These are phyloP conservation scores for Pteruthius melanotis DNA, from an alignment of 2,113 vertebrate genomes.

Conservation along the genomic window DNA sequence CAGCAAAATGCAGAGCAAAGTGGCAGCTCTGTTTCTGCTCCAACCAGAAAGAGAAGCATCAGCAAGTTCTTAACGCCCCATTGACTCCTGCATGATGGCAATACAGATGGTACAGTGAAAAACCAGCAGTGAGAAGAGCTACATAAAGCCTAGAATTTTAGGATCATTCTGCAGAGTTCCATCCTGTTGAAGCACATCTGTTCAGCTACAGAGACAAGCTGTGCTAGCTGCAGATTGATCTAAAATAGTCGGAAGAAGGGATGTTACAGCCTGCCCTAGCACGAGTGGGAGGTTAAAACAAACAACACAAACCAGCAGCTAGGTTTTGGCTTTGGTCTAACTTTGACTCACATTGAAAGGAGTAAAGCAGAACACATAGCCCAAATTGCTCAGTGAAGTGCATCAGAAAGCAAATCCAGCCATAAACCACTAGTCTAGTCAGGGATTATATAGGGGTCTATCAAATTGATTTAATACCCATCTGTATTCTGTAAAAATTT, in stretches of 20 bases:
- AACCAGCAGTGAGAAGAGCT: not conserved
- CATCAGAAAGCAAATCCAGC: not conserved
- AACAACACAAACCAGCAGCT: not conserved
- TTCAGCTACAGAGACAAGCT: conserved; percentile 2
- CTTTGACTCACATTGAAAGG: not conserved
- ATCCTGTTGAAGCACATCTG: conserved; percentile 43
- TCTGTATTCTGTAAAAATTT: not conserved
- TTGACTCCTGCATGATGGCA: not conserved
- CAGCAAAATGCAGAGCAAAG: not conserved
- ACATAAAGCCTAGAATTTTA: not conserved
- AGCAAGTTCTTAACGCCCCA: conserved; percentile 5
- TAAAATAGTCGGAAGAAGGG: not conserved
- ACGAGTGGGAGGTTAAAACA: not conserved
- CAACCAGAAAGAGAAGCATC: not conserved
- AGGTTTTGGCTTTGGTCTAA: not conserved
- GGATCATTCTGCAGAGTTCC: not conserved
- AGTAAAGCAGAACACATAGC: not conserved
- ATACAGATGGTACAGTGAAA: conserved; percentile 3
- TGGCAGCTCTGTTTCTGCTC: not conserved
- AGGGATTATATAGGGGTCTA: not conserved
- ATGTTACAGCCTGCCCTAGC: not conserved
- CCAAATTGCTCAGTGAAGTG: not conserved
- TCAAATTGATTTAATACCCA: not conserved
- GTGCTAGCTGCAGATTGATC: not conserved
- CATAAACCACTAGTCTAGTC: not conserved